Conservation (phyloP, 2,797 vertebrate genomes). For the Typhlichthys eigenmanni region DNA sequence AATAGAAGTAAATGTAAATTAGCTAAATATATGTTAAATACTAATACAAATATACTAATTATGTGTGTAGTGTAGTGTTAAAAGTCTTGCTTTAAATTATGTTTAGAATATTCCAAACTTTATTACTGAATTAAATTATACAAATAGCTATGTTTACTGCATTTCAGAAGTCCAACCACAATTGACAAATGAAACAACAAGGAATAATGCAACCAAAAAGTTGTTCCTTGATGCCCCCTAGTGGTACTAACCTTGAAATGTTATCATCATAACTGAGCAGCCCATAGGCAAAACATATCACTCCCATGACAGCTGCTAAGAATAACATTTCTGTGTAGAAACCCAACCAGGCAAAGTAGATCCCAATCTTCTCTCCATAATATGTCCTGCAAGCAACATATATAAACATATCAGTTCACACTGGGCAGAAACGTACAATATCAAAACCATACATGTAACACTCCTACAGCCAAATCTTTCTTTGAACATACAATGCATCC, state of each 20-base stretch:
- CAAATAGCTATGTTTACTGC: not conserved
- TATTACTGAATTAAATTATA: not conserved
- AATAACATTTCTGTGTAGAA: slow-evolving; percentile 98
- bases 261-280: slow-evolving; percentile 86
- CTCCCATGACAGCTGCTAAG: slow-evolving; percentile 88
- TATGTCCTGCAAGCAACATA: slow-evolving; percentile 81
- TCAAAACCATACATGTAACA: not conserved
- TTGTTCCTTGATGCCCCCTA: slow-evolving; percentile 17
- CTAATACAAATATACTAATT: not conserved
- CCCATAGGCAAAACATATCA: slow-evolving; percentile 93
- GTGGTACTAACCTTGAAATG: slow-evolving; percentile 82
- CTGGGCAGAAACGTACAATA: not conserved
- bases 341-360: slow-evolving; percentile 97
- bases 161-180: not conserved
- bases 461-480: not conserved
- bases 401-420: slow-evolving; percentile 2
- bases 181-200: not conserved
- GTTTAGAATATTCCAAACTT: not conserved
- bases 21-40: not conserved
- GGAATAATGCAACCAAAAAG: not conserved
- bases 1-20: too few species aligned
- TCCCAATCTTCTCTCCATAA: slow-evolving; percentile 95
- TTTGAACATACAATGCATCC: not conserved
- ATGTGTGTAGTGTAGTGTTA: too few species aligned
- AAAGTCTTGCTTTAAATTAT: too few species aligned